Percentiles rank a stretch among this genome's conserved stretches.
phyloP scores from a whole-genome alignment of 2,888 invertebrate species.

The Melinaea menophilus region DNA sequence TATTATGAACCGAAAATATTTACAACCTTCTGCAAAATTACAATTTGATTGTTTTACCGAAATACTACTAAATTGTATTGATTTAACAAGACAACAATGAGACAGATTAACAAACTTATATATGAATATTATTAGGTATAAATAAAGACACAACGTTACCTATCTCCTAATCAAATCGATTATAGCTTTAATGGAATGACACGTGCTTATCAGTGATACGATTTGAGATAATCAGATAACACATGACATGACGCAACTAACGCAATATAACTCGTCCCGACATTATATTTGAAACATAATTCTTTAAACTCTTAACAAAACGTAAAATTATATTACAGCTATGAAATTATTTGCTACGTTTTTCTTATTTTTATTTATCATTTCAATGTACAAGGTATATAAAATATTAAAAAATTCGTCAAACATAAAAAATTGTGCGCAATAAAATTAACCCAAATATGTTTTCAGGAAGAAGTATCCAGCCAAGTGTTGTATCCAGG shows the following conservation, averaged over 20 bases:
- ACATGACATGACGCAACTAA: constrained; percentile 35
- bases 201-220: constrained; percentile 25
- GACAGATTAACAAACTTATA: no score
- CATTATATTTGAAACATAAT: constrained; percentile 3
- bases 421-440: neutral
- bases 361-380: constrained; percentile 14
- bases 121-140: neutral
- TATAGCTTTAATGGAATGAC: constrained; percentile 8
- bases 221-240: constrained; percentile 32
- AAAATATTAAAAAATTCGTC: neutral
- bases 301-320: constrained; percentile 2
- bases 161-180: neutral
- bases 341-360: constrained; percentile 21
- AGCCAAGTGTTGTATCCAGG: constrained; percentile 29
- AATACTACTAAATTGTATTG: no score
- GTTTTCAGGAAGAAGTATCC: constrained; percentile 38
- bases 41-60: no score
- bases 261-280: constrained; percentile 32
- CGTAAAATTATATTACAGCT: constrained; percentile 2
- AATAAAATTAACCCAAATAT: constrained; percentile 14
- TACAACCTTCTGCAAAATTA: no score
- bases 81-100: no score
- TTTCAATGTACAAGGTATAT: constrained; percentile 18
- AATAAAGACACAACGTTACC: neutral
- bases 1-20: no score